phyloP scores from a whole-genome alignment of 2,797 vertebrate species.

The Amphiprion clarkii region DNA sequence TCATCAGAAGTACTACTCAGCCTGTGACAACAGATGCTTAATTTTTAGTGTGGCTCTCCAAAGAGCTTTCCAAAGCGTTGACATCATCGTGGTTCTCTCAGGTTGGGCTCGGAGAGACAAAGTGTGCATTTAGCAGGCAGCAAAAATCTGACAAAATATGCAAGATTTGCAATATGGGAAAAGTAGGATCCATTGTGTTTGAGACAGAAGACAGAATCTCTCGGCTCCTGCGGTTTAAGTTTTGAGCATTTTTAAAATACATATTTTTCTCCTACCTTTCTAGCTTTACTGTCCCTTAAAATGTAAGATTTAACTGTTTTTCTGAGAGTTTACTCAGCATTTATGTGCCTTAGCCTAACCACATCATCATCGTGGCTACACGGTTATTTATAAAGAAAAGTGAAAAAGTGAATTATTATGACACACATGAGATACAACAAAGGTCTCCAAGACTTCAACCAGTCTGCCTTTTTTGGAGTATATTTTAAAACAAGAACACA shows the following conservation, averaged over 20 bases:
- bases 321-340: background rate
- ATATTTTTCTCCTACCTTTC: too few relatives aligned
- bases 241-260: background rate
- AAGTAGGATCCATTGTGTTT: background rate
- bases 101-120: background rate
- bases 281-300: background rate
- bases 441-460: background rate
- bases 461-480: too few relatives aligned
- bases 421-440: background rate
- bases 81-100: slow-evolving; percentile 34
- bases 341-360: background rate
- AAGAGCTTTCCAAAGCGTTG: slow-evolving; percentile 21
- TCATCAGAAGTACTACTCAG: slow-evolving; percentile 17
- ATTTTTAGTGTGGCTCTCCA: slow-evolving; percentile 29
- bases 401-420: too few relatives aligned
- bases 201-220: background rate
- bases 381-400: too few relatives aligned
- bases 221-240: background rate
- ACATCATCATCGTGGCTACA: too few relatives aligned
- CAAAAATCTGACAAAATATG: too few relatives aligned
- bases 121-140: background rate
- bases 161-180: slow-evolving; percentile 2
- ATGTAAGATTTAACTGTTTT: background rate
- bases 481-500: too few relatives aligned
- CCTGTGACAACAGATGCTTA: slow-evolving; percentile 43